Percentiles rank a stretch among this genome's conserved stretches.
Conservation (phyloP, 2,888 invertebrate genomes). For the Macropis europaea region DNA sequence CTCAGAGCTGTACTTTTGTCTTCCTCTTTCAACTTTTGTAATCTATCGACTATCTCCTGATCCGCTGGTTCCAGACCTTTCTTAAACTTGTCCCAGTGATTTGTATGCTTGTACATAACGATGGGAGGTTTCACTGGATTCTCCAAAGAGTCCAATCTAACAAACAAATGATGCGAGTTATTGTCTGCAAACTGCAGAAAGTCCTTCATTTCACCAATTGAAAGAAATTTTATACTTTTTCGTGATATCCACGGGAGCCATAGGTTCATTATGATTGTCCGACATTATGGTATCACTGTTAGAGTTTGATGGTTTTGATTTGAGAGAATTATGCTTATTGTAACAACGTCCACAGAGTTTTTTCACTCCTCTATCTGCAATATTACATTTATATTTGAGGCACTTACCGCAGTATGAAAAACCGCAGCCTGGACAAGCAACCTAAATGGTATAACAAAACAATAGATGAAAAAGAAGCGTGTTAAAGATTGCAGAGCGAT, state of each 20-base stretch:
- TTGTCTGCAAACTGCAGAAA: not conserved
- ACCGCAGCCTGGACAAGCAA: slow-evolving; percentile 91
- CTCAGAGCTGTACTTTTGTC: slow-evolving; percentile 81
- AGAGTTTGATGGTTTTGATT: slow-evolving; percentile 43
- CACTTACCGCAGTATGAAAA: slow-evolving; percentile 92
- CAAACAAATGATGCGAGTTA: not conserved
- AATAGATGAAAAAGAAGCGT: slow-evolving; percentile 6
- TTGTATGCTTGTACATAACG: slow-evolving; percentile 80
- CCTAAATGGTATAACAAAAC: slow-evolving; percentile 81
- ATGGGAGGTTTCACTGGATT: slow-evolving; percentile 82
- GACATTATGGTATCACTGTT: slow-evolving; percentile 34
- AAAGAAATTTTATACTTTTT: slow-evolving; percentile 56
- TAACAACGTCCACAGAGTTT: slow-evolving; percentile 85
- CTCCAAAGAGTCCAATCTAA: slow-evolving; percentile 81
- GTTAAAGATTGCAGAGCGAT: not conserved
- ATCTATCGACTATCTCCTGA: slow-evolving; percentile 84
- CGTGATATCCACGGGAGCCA: slow-evolving; percentile 71
- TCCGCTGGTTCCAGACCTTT: slow-evolving; percentile 81
- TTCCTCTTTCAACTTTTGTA: slow-evolving; percentile 85
- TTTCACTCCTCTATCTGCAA: slow-evolving; percentile 84
- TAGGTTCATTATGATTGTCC: slow-evolving; percentile 44
- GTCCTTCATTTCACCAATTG: not conserved
- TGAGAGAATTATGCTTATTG: slow-evolving; percentile 73
- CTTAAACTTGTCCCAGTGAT: slow-evolving; percentile 75
- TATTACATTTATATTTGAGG: slow-evolving; percentile 85